Evolutionary conservation across 1,140 invertebrate species (phyloP).

Genomic region (Apocrypta bakeri): DNA sequence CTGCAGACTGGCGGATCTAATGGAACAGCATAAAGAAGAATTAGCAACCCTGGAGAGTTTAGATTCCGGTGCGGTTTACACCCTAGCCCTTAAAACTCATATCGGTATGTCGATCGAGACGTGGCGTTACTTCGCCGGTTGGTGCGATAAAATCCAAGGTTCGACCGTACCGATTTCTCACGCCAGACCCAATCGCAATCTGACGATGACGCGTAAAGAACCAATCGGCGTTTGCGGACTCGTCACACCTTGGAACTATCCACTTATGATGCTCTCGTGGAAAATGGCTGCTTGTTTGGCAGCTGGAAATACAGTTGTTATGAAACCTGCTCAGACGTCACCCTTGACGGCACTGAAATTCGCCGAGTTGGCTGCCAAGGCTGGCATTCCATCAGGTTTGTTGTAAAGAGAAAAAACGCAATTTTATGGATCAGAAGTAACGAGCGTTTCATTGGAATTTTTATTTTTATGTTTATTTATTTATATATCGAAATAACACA

Average conservation of each 20-base stretch:
- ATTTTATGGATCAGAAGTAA: too few species aligned
- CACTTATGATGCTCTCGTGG: conserved; percentile 98
- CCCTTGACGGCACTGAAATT: conserved; percentile 95
- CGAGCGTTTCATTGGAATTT: too few species aligned
- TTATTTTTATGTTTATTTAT: too few species aligned
- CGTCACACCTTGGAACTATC: conserved; percentile 99
- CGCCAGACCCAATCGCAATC: conserved; percentile 91
- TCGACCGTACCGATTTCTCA: conserved; percentile 91
- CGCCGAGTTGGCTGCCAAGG: conserved; percentile 88
- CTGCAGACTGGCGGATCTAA: conserved; percentile 89
- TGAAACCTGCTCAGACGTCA: conserved; percentile 95
- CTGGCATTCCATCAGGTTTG: conserved; percentile 88
- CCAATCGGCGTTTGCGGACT: conserved; percentile 94
- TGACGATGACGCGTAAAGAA: conserved; percentile 92
- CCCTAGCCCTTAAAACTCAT: conserved; percentile 94
- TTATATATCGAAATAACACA: too few species aligned
- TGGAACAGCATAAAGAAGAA: conserved; percentile 95
- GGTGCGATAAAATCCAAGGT: conserved; percentile 96
- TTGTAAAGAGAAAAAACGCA: too few species aligned
- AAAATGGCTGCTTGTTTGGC: conserved; percentile 97
- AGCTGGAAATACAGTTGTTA: conserved; percentile 93
- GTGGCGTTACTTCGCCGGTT: conserved; percentile 94
- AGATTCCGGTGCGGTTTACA: conserved; percentile 96
- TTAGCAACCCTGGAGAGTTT: conserved; percentile 93
- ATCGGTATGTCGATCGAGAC: conserved; percentile 95